Conservation (phyloP, 1,140 invertebrate genomes). For the Drosophila tristis region DNA sequence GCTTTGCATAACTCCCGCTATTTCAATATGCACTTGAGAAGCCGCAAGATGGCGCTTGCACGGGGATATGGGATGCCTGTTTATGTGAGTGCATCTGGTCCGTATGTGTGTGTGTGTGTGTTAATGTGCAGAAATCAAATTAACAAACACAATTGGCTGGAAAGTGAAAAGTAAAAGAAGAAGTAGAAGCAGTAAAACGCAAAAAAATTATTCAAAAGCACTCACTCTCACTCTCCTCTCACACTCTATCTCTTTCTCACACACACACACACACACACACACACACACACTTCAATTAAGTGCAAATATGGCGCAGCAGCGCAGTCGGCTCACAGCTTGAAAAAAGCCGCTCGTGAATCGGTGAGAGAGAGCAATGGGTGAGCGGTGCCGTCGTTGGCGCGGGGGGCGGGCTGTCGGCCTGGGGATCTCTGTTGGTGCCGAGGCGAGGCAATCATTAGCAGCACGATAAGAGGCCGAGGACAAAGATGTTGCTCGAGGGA, state of each 20-base stretch:
- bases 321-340: slow-evolving; percentile 64
- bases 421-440: slow-evolving; percentile 10
- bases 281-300: slow-evolving; percentile 73
- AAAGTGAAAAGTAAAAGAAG: slow-evolving; percentile 42
- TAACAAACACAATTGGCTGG: slow-evolving; percentile 80
- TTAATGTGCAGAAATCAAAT: slow-evolving; percentile 69
- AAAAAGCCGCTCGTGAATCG: slow-evolving; percentile 37
- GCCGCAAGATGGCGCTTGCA: slow-evolving; percentile 65
- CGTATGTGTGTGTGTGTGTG: slow-evolving; percentile 20
- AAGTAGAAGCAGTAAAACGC: slow-evolving; percentile 17
- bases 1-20: slow-evolving; percentile 6
- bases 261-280: slow-evolving; percentile 47
- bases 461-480: slow-evolving; percentile 55
- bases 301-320: slow-evolving; percentile 74
- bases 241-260: slow-evolving; percentile 7
- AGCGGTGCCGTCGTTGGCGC: background rate
- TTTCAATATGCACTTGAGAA: slow-evolving; percentile 55
- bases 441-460: slow-evolving; percentile 78
- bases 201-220: slow-evolving; percentile 56
- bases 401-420: slow-evolving; percentile 3
- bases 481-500: slow-evolving; percentile 18
- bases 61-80: slow-evolving; percentile 1
- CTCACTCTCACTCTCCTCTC: slow-evolving; percentile 13
- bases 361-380: background rate
- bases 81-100: slow-evolving; percentile 21